phyloP scores from a whole-genome alignment of 2,113 vertebrate species.

The Gadus chalcogrammus region DNA sequence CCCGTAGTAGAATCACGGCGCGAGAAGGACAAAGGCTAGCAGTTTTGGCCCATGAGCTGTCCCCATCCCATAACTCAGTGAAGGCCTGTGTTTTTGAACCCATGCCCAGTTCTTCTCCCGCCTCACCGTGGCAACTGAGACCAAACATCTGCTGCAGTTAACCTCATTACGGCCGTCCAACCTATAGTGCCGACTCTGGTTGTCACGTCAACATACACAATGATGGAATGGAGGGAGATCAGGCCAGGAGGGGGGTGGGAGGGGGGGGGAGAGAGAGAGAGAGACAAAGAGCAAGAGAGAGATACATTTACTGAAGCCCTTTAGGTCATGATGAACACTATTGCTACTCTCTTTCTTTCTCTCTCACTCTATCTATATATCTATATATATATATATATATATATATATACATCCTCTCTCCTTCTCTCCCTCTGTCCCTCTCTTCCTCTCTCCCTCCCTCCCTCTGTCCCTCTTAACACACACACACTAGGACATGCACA shows the following conservation, averaged over 20 bases:
- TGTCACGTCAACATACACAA: no score
- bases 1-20: neutral
- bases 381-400: no score
- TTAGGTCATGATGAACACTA: no score
- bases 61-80: constrained; percentile 12
- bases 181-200: no score
- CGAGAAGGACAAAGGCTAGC: constrained; percentile 1
- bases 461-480: neutral
- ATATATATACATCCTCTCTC: neutral
- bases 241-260: neutral
- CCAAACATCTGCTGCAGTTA: constrained; percentile 16
- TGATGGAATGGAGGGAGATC: no score
- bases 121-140: neutral
- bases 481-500: neutral
- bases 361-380: no score
- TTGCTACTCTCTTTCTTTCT: no score
- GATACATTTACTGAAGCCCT: no score
- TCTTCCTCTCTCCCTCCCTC: no score
- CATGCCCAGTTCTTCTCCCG: constrained; percentile 1
- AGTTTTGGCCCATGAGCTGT: neutral
- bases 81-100: constrained; percentile 5
- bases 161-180: constrained; percentile 8
- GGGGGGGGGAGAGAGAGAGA: no score
- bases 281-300: neutral
- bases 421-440: no score